Evolutionary conservation across 2,797 vertebrate genomes (phyloP), one percentile per base, ranked within the genome.

Genomic region (Syndactyla subalaris): DNA sequence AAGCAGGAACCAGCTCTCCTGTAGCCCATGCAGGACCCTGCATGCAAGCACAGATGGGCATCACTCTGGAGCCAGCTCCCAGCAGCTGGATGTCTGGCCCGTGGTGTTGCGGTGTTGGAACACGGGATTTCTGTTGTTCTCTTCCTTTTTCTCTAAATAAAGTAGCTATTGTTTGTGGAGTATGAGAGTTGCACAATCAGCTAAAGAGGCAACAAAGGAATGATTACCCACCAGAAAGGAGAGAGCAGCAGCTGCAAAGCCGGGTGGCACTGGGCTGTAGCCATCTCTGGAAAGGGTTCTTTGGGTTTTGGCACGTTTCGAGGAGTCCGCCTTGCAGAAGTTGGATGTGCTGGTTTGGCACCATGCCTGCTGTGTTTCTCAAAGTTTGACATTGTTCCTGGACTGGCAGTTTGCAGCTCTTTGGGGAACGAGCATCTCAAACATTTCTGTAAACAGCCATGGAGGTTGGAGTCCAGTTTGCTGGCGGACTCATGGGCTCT

Each of bases 311-410:
- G 82, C 68, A 52, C 19, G 65, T 74, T 30, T 29, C 21, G 55
- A 52, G 32, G 62, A 70, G 79, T 51, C 52, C 36, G 36, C 80
- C 49, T 34, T 39, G 61, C 89, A 62, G 51, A 32, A 21, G 5
- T 32, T 65, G 24, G 63, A 43, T 75, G 88, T 48, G 51, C 34
- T 32, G 41, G 10, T 46, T 88, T 92, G 88, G 93, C 71, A 0
- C 32, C 27, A 1, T 6, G 49, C 76, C 75, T 88, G 63, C 1
- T 0, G 1, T 58, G 0, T 59, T 92, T 93, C 88, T 95, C 91
- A 23, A 59, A 75, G 89, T 71, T 48, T 93, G 76, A 91, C 61
- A 12, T 73, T 80, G 85, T 94, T 94, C 92, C 71, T 93, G 91
- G 79, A 80, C 77, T 49, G 70, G 57, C 49, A 46, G 21, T 58